Evolutionary conservation across 2,113 vertebrate genomes (phyloP), one percentile per base, ranked within the genome.

Genomic region (Phylloscopus trochilus): DNA sequence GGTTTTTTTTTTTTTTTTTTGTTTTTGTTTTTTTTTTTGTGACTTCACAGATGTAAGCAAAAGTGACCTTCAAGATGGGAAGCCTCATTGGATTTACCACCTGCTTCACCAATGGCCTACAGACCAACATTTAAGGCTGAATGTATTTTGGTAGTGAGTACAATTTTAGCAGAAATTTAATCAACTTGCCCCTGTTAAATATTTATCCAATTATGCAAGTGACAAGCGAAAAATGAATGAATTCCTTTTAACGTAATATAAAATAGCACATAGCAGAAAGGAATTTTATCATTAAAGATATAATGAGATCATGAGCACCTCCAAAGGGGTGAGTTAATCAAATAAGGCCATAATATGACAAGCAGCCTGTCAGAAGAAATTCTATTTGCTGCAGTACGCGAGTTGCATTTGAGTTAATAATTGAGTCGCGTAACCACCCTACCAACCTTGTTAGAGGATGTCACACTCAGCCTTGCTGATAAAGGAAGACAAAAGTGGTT

Each of bases 261-360:
- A 91, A 74, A 92, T 81, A 96, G 63, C 95, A 95, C 75, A 77
- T 90, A 95, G 90, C 92, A 96, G 95, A 97, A 95, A 75, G 72
- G 68, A 93, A 95, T 91, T 92, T 77, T 93, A 90, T 88, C 69
- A 88, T 93, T 94, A 96, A 96, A 94, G 30, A 80, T 91, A 72
- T 85, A 90, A 92, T 89, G 90, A 97, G 79, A 96, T 91, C 79
- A 84, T 77, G 63, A 92, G 82, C 90, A 94, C 84, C 83, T 81
- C 77, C 92, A 89, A 89, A 91, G 77, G 81, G 44, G 87, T 88
- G 51, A 94, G 70, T 93, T 95, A 96, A 97, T 92, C 80, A 95
- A 90, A 96, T 97, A 74, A 92, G 77, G 41, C 60, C 82, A 76
- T 94, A 92, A 86, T 69, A 77, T 77, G 87, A 95, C 94, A 96